Evolutionary conservation across 2,797 vertebrate genomes (phyloP).

Genomic region (Enteromius radiatus): DNA sequence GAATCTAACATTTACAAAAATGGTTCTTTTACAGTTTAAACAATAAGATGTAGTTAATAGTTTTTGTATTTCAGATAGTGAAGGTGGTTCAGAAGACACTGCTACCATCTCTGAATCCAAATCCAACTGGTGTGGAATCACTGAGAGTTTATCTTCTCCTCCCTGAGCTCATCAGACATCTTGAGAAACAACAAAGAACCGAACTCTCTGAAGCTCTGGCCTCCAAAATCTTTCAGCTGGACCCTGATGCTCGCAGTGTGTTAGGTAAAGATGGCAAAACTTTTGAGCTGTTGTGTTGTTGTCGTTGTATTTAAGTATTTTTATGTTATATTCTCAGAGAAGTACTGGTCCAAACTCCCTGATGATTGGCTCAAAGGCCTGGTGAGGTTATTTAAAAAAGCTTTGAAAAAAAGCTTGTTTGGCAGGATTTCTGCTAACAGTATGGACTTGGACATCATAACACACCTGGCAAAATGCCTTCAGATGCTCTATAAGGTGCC

Average conservation of each 20-base stretch:
- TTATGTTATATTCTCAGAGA: slow-evolving; percentile 30
- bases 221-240: slow-evolving; percentile 60
- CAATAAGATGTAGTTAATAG: not conserved
- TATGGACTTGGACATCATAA: not conserved
- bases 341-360: slow-evolving; percentile 49
- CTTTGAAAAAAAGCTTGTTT: not conserved
- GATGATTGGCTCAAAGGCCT: slow-evolving; percentile 28
- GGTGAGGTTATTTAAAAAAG: slow-evolving; percentile 40
- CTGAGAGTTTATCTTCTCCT: slow-evolving; percentile 75
- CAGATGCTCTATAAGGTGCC: slow-evolving; percentile 51
- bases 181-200: not conserved
- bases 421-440: not conserved
- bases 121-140: slow-evolving; percentile 65
- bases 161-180: slow-evolving; percentile 66
- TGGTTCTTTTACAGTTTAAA: not conserved
- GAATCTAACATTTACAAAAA: not conserved
- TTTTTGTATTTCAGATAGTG: slow-evolving; percentile 61
- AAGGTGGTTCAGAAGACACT: slow-evolving; percentile 56
- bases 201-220: slow-evolving; percentile 56
- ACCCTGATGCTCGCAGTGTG: slow-evolving; percentile 15
- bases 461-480: not conserved
- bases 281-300: not conserved
- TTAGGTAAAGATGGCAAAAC: slow-evolving; percentile 64
- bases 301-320: not conserved
- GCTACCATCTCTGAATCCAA: slow-evolving; percentile 58